These are phyloP conservation scores for Lasioglossum zephyrum DNA, from an alignment of 2,888 invertebrate genomes.

Conservation along the genomic window DNA sequence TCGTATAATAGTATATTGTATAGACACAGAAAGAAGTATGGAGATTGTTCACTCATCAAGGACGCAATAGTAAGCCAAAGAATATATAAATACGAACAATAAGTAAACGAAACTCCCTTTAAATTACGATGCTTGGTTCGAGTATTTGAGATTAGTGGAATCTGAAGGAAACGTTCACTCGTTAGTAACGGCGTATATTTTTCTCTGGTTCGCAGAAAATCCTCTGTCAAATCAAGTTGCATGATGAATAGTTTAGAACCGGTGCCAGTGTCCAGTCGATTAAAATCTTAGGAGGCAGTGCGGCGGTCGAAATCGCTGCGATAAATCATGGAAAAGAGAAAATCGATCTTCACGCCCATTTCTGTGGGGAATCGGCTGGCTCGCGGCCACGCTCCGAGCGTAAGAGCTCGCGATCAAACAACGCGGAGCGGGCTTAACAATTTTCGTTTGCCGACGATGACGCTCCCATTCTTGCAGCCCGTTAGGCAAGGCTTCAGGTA, in stretches of 20 bases:
- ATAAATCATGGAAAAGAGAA: conserved; percentile 66
- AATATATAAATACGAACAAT: conserved; percentile 98
- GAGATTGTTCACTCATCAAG: conserved; percentile 53
- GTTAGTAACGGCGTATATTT: not conserved
- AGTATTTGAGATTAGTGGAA: conserved; percentile 95
- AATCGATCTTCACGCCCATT: conserved; percentile 66
- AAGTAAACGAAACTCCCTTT: conserved; percentile 96
- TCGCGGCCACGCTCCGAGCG: conserved; percentile 58
- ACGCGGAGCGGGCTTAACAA: conserved; percentile 66
- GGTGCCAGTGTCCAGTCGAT: conserved; percentile 56
- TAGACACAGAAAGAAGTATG: too few relatives aligned
- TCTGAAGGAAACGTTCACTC: conserved; percentile 85
- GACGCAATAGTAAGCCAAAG: conserved; percentile 99
- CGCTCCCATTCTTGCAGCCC: conserved; percentile 47
- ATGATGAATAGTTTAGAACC: conserved; percentile 47
- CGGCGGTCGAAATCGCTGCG: conserved; percentile 49
- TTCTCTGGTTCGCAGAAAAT: not conserved
- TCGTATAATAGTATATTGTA: conserved; percentile 82
- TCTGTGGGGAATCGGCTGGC: conserved; percentile 40
- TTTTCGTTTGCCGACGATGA: conserved; percentile 64
- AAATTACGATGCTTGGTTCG: conserved; percentile 94
- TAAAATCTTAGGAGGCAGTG: conserved; percentile 53
- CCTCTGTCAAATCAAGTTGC: conserved; percentile 9
- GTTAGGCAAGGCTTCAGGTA: conserved; percentile 54
- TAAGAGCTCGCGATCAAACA: conserved; percentile 48